Percentiles rank a stretch among this genome's conserved stretches.
Evolutionary conservation across 1,140 invertebrate genomes (phyloP).

Genomic region (Gonioctena quinquepunctata): DNA sequence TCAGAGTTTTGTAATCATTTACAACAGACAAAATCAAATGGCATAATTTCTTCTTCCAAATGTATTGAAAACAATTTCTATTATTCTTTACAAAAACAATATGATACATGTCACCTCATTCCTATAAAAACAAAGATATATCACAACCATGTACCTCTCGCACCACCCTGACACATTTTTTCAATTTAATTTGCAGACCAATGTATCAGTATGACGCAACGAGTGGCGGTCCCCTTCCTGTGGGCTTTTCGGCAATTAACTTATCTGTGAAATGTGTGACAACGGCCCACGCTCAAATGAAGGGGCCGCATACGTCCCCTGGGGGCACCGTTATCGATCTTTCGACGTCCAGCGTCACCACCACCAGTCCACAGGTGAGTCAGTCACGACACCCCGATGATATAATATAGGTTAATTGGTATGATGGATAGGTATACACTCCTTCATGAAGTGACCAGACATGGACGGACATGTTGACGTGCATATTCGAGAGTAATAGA

Average conservation of each 20-base stretch:
- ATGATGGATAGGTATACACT: background rate
- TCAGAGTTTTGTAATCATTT: no score
- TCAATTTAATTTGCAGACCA: conserved; percentile 61
- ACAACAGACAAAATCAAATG: no score
- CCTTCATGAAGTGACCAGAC: background rate
- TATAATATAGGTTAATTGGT: background rate
- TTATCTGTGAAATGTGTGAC: conserved; percentile 83
- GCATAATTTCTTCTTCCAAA: no score
- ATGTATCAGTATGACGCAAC: conserved; percentile 79
- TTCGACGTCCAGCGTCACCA: conserved; percentile 81
- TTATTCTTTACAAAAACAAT: no score
- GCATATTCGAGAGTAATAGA: no score
- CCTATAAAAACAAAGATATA: background rate
- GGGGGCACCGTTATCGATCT: conserved; percentile 84
- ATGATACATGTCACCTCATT: no score
- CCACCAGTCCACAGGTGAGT: conserved; percentile 77
- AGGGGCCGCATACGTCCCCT: conserved; percentile 66
- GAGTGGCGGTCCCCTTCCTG: conserved; percentile 64
- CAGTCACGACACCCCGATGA: no score
- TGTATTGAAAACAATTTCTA: no score
- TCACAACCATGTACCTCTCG: background rate
- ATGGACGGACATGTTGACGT: no score
- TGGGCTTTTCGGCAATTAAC: conserved; percentile 81
- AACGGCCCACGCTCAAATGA: conserved; percentile 66
- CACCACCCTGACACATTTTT: conserved; percentile 1